phyloP scores from a whole-genome alignment of 2,888 invertebrate genomes.

The Epinotia brunnichana region DNA sequence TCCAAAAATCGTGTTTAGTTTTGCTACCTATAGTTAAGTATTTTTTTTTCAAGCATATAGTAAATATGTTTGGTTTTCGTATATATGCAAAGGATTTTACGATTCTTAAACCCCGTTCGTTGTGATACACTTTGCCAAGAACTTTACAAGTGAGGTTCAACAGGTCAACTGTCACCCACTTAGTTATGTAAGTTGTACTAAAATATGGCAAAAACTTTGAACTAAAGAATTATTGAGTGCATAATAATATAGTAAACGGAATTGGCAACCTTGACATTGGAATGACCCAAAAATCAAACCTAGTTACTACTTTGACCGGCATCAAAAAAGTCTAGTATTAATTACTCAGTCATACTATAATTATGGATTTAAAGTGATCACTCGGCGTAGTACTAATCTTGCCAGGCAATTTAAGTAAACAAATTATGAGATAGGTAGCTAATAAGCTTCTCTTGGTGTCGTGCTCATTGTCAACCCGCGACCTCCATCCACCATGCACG shows the following conservation, averaged over 20 bases:
- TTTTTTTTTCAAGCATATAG: not conserved
- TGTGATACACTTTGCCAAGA: not conserved
- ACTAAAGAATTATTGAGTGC: not conserved
- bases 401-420: not conserved
- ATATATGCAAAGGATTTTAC: not conserved
- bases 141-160: not conserved
- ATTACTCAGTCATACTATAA: too few relatives aligned
- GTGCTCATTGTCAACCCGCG: slow-evolving; percentile 38
- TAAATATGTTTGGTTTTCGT: not conserved
- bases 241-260: slow-evolving; percentile 4
- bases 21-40: too few relatives aligned
- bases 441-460: slow-evolving; percentile 25
- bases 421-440: not conserved
- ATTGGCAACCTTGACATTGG: slow-evolving; percentile 2
- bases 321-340: too few relatives aligned
- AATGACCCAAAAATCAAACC: not conserved
- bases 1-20: too few relatives aligned
- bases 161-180: not conserved
- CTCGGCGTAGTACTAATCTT: not conserved
- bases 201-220: too few relatives aligned
- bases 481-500: slow-evolving; percentile 42
- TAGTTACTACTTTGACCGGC: too few relatives aligned
- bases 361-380: not conserved
- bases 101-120: not conserved
- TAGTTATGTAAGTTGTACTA: not conserved